These are phyloP conservation scores for Strigamia transsilvanica DNA, from an alignment of 2,888 invertebrate genomes.

Conservation along the genomic window DNA sequence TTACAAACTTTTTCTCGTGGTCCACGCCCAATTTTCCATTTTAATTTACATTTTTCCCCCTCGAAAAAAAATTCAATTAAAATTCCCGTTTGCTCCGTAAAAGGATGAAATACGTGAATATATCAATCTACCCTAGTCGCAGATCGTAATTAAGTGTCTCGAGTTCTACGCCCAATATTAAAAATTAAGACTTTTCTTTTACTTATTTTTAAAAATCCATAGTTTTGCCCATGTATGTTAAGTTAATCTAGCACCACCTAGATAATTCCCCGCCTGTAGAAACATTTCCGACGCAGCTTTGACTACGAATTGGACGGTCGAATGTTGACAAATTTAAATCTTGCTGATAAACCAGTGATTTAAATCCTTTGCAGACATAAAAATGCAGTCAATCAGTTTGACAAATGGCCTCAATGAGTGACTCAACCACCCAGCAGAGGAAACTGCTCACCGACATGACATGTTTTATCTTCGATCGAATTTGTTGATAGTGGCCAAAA, in stretches of 20 bases:
- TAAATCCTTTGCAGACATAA: slow-evolving; percentile 47
- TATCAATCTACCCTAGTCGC: slow-evolving; percentile 4
- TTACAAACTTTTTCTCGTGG: not conserved
- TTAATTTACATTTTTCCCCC: slow-evolving; percentile 4
- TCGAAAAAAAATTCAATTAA: not conserved
- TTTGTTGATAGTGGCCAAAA: slow-evolving; percentile 13
- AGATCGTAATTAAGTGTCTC: not conserved
- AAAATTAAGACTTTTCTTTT: not conserved
- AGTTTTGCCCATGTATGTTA: not conserved
- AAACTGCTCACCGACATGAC: slow-evolving; percentile 34
- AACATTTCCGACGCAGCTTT: not conserved
- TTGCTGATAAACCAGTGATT: slow-evolving; percentile 29
- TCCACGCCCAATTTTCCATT: slow-evolving; percentile 25
- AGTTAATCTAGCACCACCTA: too few relatives aligned
- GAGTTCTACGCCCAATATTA: slow-evolving; percentile 3
- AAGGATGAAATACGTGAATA: slow-evolving; percentile 6
- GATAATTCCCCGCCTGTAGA: too few relatives aligned
- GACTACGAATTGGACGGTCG: not conserved
- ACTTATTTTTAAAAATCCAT: not conserved
- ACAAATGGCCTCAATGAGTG: slow-evolving; percentile 46
- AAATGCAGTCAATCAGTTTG: slow-evolving; percentile 49
- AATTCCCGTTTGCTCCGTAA: slow-evolving; percentile 30
- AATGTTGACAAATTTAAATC: slow-evolving; percentile 41
- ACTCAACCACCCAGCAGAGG: slow-evolving; percentile 45
- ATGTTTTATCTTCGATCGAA: slow-evolving; percentile 39